Evolutionary conservation across 2,888 invertebrate species (phyloP), one percentile per base, ranked within the genome.

Genomic region (Drosophila ezoana): DNA sequence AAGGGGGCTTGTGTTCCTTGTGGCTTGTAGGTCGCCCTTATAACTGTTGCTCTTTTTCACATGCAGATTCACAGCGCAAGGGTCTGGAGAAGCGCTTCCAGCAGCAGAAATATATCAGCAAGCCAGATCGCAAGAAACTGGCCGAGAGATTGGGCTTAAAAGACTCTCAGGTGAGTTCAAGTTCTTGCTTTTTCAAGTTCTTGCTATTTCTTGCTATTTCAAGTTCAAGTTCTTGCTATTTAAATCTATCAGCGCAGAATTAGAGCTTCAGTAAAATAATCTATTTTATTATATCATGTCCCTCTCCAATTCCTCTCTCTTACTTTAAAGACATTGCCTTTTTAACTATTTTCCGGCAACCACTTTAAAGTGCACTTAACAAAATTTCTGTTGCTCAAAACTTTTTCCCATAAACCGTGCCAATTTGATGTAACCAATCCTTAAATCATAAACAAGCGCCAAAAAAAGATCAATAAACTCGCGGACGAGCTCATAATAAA

Each of bases 51-150:
- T 48, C 58, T 23, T 49, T 16, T 16, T 20, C 54, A 44, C 38
- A 6, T 16, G 37, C 92, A 92, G 99, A 99, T 91, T 95, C 97
- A 0, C 99, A 99, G 91, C 94, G 99, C 45, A 98, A 98, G 84
- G 99, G 99, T 0, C 93, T 99, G 78, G 99, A 99, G 93, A 96
- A 98, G 90, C 94, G 98, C 90, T 99, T 99, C 93, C 98, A 98
- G 92, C 95, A 98, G 54, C 99, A 99, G 93, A 99, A 99, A 93
- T 99, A 99, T 93, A 99, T 99, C 92, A 98, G 98, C 90, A 99
- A 99, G 92, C 99, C 99, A 0, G 99, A 99, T 92, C 94, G 99
- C 92, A 99, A 98, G 94, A 98, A 98, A 90, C 93, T 99, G 72
- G 99, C 99, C 0, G 98, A 98, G 91, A 97, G 98, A 92, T 94